Conservation (phyloP, 2,113 vertebrate species). For the Peromyscus maniculatus region DNA sequence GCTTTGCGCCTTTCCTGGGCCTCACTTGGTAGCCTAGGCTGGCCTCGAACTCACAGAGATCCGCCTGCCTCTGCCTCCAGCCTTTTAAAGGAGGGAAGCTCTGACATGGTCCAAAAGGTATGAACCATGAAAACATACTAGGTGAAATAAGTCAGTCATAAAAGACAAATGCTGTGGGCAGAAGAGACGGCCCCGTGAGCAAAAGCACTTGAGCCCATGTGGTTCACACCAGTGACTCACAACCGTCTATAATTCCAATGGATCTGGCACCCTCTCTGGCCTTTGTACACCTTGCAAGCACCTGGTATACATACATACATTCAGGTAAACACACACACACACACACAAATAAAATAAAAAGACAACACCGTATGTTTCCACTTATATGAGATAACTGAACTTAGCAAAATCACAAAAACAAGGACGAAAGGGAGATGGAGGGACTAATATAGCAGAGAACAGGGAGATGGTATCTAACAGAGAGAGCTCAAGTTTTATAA, state of each 20-base stretch:
- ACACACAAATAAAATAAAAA: background rate
- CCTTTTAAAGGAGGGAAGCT: slow-evolving; percentile 34
- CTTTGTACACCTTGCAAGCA: too few species aligned
- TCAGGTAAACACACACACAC: background rate
- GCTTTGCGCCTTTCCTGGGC: too few species aligned
- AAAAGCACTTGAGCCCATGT: background rate
- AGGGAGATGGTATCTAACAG: background rate
- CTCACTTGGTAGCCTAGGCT: too few species aligned
- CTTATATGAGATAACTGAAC: background rate
- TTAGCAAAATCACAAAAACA: background rate
- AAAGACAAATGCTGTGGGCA: background rate
- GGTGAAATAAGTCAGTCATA: background rate
- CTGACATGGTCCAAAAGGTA: background rate
- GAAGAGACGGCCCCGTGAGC: background rate
- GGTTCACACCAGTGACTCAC: background rate
- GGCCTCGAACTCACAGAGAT: too few species aligned
- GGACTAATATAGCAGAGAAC: rapidly evolving
- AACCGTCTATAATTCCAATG: background rate
- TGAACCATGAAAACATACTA: background rate
- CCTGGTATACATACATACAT: background rate
- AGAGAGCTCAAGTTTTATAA: background rate
- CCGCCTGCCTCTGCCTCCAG: background rate
- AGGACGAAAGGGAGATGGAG: background rate
- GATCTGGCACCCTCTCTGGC: background rate
- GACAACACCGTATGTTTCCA: background rate